These are phyloP conservation scores for Eilema caniola DNA, from an alignment of 2,888 invertebrate genomes.

Conservation along the genomic window DNA sequence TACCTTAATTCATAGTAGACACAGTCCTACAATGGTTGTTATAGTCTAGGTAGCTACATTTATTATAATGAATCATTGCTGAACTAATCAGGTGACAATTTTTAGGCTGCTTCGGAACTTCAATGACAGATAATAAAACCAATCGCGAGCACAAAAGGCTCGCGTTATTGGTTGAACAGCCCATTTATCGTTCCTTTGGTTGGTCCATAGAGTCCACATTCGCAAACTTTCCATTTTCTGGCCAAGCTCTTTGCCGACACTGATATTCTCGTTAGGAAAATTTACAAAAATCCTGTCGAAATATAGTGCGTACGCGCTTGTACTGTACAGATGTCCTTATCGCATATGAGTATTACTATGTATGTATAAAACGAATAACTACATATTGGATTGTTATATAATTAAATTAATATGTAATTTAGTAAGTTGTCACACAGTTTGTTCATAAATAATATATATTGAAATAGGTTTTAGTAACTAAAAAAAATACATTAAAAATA, in stretches of 20 bases:
- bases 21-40: no score
- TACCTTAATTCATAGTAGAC: no score
- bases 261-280: background rate
- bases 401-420: background rate
- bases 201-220: no score
- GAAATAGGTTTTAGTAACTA: conserved; percentile 2
- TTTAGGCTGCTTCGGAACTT: no score
- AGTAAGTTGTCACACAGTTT: background rate
- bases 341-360: conserved; percentile 5
- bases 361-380: background rate
- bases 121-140: no score
- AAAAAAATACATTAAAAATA: background rate
- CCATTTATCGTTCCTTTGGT: no score
- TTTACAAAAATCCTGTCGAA: background rate
- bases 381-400: conserved; percentile 10
- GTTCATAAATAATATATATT: conserved; percentile 3
- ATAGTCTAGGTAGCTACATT: no score
- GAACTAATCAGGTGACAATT: no score
- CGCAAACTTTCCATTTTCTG: no score
- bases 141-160: no score
- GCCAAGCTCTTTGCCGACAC: background rate
- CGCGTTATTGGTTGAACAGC: no score
- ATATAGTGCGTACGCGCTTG: background rate
- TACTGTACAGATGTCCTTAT: background rate
- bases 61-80: no score